Conservation (phyloP, 2,888 invertebrate genomes). For the Tachystola acroxantha region DNA sequence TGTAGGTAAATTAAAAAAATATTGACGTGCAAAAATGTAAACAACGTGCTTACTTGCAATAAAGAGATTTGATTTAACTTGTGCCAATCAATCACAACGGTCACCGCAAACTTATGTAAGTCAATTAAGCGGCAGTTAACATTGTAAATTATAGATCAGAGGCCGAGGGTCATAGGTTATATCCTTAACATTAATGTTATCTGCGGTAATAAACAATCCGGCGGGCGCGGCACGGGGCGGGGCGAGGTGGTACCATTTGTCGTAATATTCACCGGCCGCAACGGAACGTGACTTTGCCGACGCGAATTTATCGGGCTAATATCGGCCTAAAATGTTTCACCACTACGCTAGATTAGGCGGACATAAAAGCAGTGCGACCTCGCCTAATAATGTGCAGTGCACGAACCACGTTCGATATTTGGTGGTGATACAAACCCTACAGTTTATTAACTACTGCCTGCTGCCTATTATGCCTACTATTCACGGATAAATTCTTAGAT, state of each 20-base stretch:
- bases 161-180: constrained; percentile 38
- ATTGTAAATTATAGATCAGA: constrained; percentile 37
- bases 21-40: too few relatives aligned
- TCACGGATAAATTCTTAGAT: too few relatives aligned
- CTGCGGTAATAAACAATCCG: constrained; percentile 40
- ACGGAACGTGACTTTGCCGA: constrained; percentile 7
- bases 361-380: not conserved
- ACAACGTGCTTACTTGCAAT: too few relatives aligned
- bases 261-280: constrained; percentile 27
- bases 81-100: constrained; percentile 27
- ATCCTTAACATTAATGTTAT: constrained; percentile 50
- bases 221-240: constrained; percentile 4
- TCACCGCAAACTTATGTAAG: constrained; percentile 28
- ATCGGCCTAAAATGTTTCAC: constrained; percentile 15
- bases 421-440: not conserved
- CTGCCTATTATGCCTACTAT: too few relatives aligned
- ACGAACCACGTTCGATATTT: not conserved
- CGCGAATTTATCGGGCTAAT: constrained; percentile 16
- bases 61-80: too few relatives aligned
- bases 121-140: constrained; percentile 38
- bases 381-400: not conserved
- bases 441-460: not conserved
- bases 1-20: too few relatives aligned
- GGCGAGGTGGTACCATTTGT: constrained; percentile 29
- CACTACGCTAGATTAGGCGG: constrained; percentile 10